phyloP scores from a whole-genome alignment of 64 coral and sea anemone species.

The Stylophora pistillata region DNA sequence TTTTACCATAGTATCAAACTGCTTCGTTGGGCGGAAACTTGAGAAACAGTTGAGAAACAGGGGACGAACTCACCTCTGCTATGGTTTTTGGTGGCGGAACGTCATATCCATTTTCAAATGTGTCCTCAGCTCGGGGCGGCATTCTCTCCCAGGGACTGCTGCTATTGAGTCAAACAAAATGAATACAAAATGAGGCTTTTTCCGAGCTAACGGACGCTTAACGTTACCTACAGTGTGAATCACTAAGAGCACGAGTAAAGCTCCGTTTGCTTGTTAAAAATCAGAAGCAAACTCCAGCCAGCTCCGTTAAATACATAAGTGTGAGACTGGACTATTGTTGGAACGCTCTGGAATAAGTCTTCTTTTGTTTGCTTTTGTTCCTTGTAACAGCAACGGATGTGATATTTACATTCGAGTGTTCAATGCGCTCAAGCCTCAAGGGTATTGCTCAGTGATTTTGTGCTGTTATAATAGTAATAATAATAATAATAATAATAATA shows the following conservation, averaged over 20 bases:
- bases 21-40: no score
- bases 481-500: no score
- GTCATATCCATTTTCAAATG: conserved; percentile 6
- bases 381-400: not conserved
- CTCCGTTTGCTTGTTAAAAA: not conserved
- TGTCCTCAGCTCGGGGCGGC: conserved; percentile 9
- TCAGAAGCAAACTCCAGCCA: no score
- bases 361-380: conserved; percentile 19
- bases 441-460: not conserved
- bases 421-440: not conserved
- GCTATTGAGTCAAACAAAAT: not conserved
- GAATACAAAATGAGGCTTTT: not conserved
- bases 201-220: not conserved
- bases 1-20: no score
- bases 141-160: conserved; percentile 27
- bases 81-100: not conserved
- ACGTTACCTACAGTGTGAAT: not conserved
- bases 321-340: not conserved
- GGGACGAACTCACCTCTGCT: not conserved
- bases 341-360: not conserved
- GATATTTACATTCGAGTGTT: conserved; percentile 11
- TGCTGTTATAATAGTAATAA: no score
- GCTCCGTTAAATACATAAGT: not conserved
- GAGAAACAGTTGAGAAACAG: no score
- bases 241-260: not conserved